Percentiles rank a stretch among this genome's conserved stretches.
Evolutionary conservation across 2,888 invertebrate genomes (phyloP).

Genomic region (Maniola hyperantus): DNA sequence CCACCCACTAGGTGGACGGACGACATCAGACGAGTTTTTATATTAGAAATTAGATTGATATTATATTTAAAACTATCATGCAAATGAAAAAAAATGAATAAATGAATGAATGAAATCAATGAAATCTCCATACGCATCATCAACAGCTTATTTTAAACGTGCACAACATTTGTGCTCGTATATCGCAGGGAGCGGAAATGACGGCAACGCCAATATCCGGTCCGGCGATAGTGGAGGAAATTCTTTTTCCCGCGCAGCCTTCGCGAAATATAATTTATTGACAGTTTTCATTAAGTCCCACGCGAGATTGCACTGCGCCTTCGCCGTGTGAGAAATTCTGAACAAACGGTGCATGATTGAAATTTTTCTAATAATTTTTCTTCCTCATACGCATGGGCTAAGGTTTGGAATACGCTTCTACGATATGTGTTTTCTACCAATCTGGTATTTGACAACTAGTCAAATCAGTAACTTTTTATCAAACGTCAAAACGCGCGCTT

Average conservation of each 20-base stretch:
- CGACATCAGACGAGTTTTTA: too few relatives aligned
- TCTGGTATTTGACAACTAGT: too few relatives aligned
- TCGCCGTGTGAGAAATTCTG: conserved; percentile 3
- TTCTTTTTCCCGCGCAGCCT: conserved; percentile 37
- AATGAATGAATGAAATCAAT: neutral
- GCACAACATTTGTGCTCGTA: conserved; percentile 37
- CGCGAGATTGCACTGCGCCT: conserved; percentile 25
- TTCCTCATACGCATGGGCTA: too few relatives aligned
- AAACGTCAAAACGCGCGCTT: too few relatives aligned
- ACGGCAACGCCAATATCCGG: conserved; percentile 71
- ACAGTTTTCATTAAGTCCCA: conserved; percentile 39
- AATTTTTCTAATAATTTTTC: neutral
- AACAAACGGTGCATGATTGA: conserved; percentile 10
- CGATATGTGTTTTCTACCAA: too few relatives aligned
- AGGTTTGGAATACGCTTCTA: too few relatives aligned
- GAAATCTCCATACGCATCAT: neutral
- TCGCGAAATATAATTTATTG: conserved; percentile 40
- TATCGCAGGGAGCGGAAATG: conserved; percentile 65
- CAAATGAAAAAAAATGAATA: too few relatives aligned
- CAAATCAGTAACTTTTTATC: too few relatives aligned
- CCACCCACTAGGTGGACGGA: too few relatives aligned
- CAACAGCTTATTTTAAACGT: conserved; percentile 30
- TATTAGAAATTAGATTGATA: too few relatives aligned
- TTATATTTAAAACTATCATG: too few relatives aligned
- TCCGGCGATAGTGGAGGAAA: conserved; percentile 40